Conservation (phyloP, 2,888 invertebrate genomes). For the Ochropleura leucogaster region DNA sequence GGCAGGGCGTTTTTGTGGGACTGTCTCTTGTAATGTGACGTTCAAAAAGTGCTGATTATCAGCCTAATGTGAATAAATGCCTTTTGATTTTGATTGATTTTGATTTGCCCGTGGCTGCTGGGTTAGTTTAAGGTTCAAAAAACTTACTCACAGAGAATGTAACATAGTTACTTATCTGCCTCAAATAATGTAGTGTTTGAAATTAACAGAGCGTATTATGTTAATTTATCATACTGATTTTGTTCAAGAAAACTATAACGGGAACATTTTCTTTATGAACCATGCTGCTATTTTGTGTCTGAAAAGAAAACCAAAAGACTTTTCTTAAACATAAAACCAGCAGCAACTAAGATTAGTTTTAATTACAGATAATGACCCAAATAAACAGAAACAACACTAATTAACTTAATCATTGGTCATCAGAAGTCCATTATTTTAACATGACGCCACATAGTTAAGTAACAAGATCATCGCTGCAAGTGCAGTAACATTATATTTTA, state of each 20-base stretch:
- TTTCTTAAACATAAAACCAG: background rate
- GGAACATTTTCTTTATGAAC: background rate
- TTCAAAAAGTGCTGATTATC: no score
- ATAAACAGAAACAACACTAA: conserved; percentile 37
- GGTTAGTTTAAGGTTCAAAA: no score
- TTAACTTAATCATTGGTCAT: conserved; percentile 25
- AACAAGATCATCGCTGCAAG: conserved; percentile 16
- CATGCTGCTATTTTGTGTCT: background rate
- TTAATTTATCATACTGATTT: background rate
- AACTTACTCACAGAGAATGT: no score
- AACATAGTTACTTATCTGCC: no score
- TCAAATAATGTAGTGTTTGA: no score
- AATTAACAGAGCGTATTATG: no score
- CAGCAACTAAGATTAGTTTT: conserved; percentile 5
- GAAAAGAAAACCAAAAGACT: background rate
- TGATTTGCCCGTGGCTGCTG: no score
- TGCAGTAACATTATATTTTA: conserved; percentile 45
- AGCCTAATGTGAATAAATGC: no score
- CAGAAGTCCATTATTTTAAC: conserved; percentile 38
- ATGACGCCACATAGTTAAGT: conserved; percentile 16
- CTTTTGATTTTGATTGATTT: no score
- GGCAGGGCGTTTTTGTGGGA: no score
- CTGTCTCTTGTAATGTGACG: no score
- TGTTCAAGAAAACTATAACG: background rate
- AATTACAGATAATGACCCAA: conserved; percentile 19